Conservation (phyloP, 1,140 invertebrate genomes). For the Drosophila rhopaloa region DNA sequence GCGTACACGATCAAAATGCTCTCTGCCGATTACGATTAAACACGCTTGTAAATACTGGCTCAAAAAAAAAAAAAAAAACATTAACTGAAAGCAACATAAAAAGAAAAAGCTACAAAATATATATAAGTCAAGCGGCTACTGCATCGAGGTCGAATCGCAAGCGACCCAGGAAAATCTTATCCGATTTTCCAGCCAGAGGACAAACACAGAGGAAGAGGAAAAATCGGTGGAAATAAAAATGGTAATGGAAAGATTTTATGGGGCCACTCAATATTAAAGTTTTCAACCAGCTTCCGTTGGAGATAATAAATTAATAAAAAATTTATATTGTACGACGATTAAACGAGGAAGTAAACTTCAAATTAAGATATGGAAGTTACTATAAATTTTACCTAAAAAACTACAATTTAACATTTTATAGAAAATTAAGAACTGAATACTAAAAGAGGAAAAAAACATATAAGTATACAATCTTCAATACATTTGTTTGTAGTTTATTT, state of each 20-base stretch:
- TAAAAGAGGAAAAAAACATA: too few relatives aligned
- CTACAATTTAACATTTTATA: too few relatives aligned
- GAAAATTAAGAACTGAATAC: too few relatives aligned
- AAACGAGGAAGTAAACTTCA: too few relatives aligned
- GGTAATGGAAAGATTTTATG: conserved; percentile 38
- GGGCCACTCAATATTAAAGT: conserved; percentile 28
- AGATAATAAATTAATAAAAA: background rate
- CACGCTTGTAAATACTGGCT: conserved; percentile 78
- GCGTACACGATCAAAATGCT: conserved; percentile 51
- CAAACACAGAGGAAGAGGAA: conserved; percentile 37
- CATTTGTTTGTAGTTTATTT: too few relatives aligned
- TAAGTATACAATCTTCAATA: too few relatives aligned
- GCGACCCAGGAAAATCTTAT: conserved; percentile 67
- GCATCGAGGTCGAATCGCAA: conserved; percentile 50
- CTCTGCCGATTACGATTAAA: conserved; percentile 73
- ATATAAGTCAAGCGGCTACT: conserved; percentile 52
- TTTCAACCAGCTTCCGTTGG: conserved; percentile 20
- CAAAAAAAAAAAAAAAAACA: conserved; percentile 22
- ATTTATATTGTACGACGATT: background rate
- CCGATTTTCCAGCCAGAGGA: conserved; percentile 35
- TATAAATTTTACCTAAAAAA: too few relatives aligned
- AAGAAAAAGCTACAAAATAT: conserved; percentile 23
- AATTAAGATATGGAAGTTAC: too few relatives aligned
- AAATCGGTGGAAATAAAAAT: conserved; percentile 18
- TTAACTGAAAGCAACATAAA: conserved; percentile 9